Evolutionary conservation across 2,797 vertebrate species (phyloP), one percentile per base, ranked within the genome.

Genomic region (Epinephelus awoara): DNA sequence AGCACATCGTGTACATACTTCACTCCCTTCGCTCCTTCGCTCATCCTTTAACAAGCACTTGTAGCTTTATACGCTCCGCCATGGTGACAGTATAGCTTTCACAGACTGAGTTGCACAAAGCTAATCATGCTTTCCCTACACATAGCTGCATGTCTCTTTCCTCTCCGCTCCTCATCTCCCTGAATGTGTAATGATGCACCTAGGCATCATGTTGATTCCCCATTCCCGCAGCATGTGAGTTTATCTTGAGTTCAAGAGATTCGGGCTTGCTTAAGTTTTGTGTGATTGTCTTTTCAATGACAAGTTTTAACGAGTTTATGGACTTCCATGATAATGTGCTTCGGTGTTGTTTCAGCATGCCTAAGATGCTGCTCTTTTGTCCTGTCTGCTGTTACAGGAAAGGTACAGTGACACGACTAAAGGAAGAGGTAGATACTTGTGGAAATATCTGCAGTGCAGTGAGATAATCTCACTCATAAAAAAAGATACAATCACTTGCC

Each of bases 371-470:
- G 23, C 1, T 7, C 9, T 44, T 64, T 65, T 7, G 3, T 51
- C 2, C 2, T 0, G 8, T 25, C 52, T 18, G 11, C 19, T 1
- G 0, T 27, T 15, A 54, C 8, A 25, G 1, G 13, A 72, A 29
- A 67, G 62, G 14, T n/a, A 17, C 18, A 66, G 1, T 4, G 18
- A 55, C 19, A 5, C 29, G 18, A 63, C 49, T 61, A 18, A 74
- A 58, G 6, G 46, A 63, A 23, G 44, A 46, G 25, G 18, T 61
- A 25, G 62, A 66, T 46, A 21, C 9, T n/a, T 46, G 15, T 38
- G 34, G 47, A 82, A 68, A 55, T 65, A 72, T 75, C 73, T 75
- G 72, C 72, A 80, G 51, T 56, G 42, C 58, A 55, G 42, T 25
- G 55, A 77, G 38, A 67, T 69, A 29, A 68, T 77, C 47, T 72